phyloP scores from a whole-genome alignment of 2,797 vertebrate genomes.

The Buceros bicornis region DNA sequence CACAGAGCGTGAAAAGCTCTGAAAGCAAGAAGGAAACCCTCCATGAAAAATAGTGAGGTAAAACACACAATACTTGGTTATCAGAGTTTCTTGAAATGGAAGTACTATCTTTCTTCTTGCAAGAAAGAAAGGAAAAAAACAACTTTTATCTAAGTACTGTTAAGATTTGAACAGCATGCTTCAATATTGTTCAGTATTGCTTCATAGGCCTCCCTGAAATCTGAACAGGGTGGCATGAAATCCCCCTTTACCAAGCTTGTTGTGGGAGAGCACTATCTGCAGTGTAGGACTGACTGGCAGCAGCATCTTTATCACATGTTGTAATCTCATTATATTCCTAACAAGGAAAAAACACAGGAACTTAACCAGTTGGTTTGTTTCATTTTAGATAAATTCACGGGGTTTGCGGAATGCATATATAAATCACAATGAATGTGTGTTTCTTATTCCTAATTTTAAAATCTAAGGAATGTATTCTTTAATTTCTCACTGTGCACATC shows the following conservation, averaged over 20 bases:
- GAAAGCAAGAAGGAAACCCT: not conserved
- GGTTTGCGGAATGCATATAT: not conserved
- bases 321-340: not conserved
- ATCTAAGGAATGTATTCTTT: not conserved
- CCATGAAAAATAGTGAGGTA: not conserved
- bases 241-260: not conserved
- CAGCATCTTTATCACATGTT: not conserved
- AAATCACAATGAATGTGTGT: not conserved
- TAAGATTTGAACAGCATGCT: not conserved
- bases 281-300: not conserved
- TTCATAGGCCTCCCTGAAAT: not conserved
- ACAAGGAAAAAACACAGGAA: not conserved
- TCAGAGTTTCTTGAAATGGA: not conserved
- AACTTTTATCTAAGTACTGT: not conserved
- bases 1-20: not conserved
- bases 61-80: not conserved
- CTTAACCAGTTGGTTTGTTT: not conserved
- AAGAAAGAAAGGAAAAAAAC: not conserved
- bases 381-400: not conserved
- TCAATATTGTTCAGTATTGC: not conserved
- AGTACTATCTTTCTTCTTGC: not conserved
- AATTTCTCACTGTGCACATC: not conserved
- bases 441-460: slow-evolving; percentile 9
- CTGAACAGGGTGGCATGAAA: not conserved
- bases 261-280: not conserved